A percentile compares a stretch with the other conserved stretches of the same genome.
Conservation (phyloP, 2,797 vertebrate genomes). For the Falco concolor region DNA sequence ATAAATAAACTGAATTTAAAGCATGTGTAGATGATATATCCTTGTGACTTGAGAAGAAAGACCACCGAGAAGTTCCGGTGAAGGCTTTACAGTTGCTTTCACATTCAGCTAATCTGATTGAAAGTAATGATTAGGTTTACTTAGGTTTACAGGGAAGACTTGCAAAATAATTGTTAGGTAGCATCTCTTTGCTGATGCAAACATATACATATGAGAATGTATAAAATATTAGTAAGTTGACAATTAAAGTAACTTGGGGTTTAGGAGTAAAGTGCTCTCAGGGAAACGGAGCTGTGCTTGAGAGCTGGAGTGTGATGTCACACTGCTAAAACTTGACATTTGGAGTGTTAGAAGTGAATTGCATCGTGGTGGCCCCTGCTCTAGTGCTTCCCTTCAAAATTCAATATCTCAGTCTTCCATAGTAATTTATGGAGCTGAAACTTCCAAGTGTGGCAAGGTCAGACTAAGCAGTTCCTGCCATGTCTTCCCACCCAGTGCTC, state of each 20-base stretch:
- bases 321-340: not conserved
- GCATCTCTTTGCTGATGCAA: not conserved
- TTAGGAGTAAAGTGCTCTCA: not conserved
- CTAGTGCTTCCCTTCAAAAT: not conserved
- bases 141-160: not conserved
- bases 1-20: not conserved
- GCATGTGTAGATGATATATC: not conserved
- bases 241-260: not conserved
- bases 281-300: not conserved
- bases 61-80: not conserved
- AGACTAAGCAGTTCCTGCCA: not conserved
- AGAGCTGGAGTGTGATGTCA: not conserved
- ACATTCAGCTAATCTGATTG: not conserved
- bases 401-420: not conserved
- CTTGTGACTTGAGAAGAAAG: not conserved
- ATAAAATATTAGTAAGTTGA: not conserved
- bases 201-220: not conserved
- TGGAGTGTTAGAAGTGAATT: not conserved
- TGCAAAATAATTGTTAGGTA: not conserved
- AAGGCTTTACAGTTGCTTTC: not conserved
- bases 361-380: not conserved
- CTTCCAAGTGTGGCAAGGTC: not conserved
- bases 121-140: not conserved
- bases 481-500: accelerated
- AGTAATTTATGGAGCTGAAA: not conserved